phyloP scores from a whole-genome alignment of 2,888 invertebrate genomes.

The Sarcophaga variegata region DNA sequence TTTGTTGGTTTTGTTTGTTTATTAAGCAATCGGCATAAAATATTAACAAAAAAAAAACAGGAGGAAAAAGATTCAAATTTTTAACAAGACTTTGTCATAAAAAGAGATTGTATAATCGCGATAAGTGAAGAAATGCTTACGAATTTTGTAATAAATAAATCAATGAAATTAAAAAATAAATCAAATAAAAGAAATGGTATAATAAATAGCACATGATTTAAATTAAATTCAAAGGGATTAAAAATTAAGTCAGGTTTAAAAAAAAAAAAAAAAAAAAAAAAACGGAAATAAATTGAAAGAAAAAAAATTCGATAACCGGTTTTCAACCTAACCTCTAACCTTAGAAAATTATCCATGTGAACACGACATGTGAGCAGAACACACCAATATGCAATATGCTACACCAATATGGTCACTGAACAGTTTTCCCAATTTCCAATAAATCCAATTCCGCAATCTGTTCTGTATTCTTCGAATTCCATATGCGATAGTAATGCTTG shows the following conservation, averaged over 20 bases:
- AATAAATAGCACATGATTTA: background rate
- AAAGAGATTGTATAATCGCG: background rate
- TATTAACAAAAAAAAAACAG: no score
- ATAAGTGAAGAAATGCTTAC: background rate
- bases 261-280: background rate
- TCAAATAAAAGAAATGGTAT: background rate
- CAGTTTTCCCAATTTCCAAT: no score
- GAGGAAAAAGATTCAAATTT: background rate
- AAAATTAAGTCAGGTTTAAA: background rate
- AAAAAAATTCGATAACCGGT: background rate
- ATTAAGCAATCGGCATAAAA: background rate
- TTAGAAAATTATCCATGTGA: no score
- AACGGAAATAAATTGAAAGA: background rate
- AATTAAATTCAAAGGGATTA: background rate
- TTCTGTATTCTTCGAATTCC: no score
- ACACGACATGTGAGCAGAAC: no score
- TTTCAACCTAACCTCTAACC: no score
- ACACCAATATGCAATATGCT: no score
- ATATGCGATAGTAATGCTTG: no score
- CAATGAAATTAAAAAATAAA: background rate
- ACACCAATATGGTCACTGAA: no score
- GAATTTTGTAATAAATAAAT: background rate
- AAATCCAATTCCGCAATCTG: no score
- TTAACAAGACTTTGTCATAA: background rate
- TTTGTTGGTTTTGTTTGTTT: background rate